Percentiles rank a stretch among this genome's conserved stretches.
These are phyloP conservation scores for Halocynthia aurantium DNA, from an alignment of 23 tunicate species.

Conservation along the genomic window DNA sequence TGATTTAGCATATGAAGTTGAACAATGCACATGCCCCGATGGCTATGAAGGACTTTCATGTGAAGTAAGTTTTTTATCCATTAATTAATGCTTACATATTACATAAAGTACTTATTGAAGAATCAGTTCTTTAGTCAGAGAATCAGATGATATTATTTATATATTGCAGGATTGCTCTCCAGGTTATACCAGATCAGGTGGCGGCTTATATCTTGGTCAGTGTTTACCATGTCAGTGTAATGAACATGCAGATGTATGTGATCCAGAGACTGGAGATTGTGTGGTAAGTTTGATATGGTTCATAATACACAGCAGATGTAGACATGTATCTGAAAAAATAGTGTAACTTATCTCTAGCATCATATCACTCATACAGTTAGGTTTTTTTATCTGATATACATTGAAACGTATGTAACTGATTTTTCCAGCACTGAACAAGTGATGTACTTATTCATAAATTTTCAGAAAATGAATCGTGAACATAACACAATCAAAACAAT, in stretches of 20 bases:
- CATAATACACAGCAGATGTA: no score
- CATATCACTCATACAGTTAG: no score
- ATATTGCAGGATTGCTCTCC: conserved; percentile 67
- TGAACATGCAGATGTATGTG: conserved; percentile 60
- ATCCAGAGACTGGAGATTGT: conserved; percentile 73
- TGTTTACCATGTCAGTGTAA: conserved; percentile 82
- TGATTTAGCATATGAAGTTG: conserved; percentile 66
- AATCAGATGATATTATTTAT: background rate
- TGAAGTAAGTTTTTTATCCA: conserved; percentile 46
- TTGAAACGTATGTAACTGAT: no score
- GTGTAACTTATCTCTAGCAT: no score
- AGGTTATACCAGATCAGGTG: conserved; percentile 61
- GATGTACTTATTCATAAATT: no score
- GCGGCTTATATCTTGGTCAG: conserved; percentile 61
- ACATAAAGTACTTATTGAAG: background rate
- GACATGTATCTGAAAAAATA: no score
- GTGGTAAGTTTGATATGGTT: conserved; percentile 24
- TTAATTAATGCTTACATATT: background rate
- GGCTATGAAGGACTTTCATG: conserved; percentile 97
- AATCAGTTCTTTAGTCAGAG: no score
- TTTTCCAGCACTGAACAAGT: no score
- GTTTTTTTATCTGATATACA: no score
- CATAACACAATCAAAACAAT: no score
- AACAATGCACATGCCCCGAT: conserved; percentile 87
- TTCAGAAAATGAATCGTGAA: no score